Evolutionary conservation across 35 echinoderm and acorn worm genomes (phyloP).

Genomic region (Ptychodera flava): DNA sequence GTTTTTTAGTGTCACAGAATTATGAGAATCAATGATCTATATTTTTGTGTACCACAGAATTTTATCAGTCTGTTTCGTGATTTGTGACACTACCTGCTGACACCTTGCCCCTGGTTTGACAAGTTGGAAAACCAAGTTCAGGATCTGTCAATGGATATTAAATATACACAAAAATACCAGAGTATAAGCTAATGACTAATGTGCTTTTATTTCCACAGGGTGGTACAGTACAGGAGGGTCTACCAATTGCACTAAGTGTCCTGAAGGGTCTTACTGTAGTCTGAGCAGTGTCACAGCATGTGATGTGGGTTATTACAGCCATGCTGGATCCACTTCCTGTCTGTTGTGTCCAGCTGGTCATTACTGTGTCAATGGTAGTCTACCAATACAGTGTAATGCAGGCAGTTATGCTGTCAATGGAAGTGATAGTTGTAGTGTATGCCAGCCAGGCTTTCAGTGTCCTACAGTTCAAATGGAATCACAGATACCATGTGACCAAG

Average conservation of each 20-base stretch:
- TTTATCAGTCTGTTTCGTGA: too few relatives aligned
- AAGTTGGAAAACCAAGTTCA: too few relatives aligned
- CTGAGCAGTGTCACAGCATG: slow-evolving; percentile 34
- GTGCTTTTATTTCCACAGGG: too few relatives aligned
- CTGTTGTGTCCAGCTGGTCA: slow-evolving; percentile 61
- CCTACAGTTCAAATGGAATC: neutral
- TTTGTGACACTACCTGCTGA: too few relatives aligned
- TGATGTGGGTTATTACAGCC: slow-evolving; percentile 69
- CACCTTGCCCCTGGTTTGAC: too few relatives aligned
- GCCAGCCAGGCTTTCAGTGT: slow-evolving; percentile 65
- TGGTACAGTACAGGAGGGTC: slow-evolving; percentile 44
- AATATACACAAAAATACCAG: too few relatives aligned
- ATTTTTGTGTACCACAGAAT: too few relatives aligned
- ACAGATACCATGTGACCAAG: neutral
- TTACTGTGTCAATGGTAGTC: slow-evolving; percentile 32
- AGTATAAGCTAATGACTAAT: too few relatives aligned
- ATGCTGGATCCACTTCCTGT: slow-evolving; percentile 50
- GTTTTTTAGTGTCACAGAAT: too few relatives aligned
- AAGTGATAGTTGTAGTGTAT: slow-evolving; percentile 49
- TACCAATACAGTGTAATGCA: slow-evolving; percentile 43
- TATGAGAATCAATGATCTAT: too few relatives aligned
- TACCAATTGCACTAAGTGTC: slow-evolving; percentile 45
- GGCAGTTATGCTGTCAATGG: slow-evolving; percentile 68
- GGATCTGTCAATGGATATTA: too few relatives aligned
- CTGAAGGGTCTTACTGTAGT: slow-evolving; percentile 59